Conservation (phyloP, 2,797 vertebrate genomes). For the Diglossa cyanea region DNA sequence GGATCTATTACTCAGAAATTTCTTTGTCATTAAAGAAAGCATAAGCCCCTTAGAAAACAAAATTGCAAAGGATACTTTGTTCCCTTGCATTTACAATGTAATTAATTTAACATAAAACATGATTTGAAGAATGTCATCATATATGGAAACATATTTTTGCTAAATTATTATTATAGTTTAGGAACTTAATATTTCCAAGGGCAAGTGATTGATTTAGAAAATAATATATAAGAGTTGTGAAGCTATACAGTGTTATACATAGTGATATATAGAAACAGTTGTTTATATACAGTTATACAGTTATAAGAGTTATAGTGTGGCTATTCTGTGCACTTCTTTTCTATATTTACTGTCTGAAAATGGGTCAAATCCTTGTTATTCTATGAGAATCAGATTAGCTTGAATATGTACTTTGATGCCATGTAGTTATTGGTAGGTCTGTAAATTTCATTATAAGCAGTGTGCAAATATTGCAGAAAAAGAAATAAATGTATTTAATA, state of each 20-base stretch:
- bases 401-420: neutral
- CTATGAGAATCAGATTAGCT: neutral
- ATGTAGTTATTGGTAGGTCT: neutral
- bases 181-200: slow-evolving; percentile 67
- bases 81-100: slow-evolving; percentile 19
- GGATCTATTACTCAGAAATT: slow-evolving; percentile 22
- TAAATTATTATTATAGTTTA: slow-evolving; percentile 68
- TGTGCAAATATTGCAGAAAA: slow-evolving; percentile 1
- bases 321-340: slow-evolving; percentile 56
- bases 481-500: neutral
- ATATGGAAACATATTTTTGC: slow-evolving; percentile 46
- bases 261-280: neutral
- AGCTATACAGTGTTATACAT: neutral
- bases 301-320: neutral
- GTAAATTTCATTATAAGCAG: slow-evolving; percentile 11
- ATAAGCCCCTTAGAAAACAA: neutral
- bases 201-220: slow-evolving; percentile 64
- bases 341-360: slow-evolving; percentile 33
- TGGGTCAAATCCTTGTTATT: slow-evolving; percentile 25
- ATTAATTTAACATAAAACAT: slow-evolving; percentile 51
- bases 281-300: neutral
- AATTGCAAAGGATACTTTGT: slow-evolving; percentile 40
- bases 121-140: slow-evolving; percentile 47
- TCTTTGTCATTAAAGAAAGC: slow-evolving; percentile 29
- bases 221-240: slow-evolving; percentile 39